Conservation (phyloP, 2,888 invertebrate species). For the Ochropleura plecta region DNA sequence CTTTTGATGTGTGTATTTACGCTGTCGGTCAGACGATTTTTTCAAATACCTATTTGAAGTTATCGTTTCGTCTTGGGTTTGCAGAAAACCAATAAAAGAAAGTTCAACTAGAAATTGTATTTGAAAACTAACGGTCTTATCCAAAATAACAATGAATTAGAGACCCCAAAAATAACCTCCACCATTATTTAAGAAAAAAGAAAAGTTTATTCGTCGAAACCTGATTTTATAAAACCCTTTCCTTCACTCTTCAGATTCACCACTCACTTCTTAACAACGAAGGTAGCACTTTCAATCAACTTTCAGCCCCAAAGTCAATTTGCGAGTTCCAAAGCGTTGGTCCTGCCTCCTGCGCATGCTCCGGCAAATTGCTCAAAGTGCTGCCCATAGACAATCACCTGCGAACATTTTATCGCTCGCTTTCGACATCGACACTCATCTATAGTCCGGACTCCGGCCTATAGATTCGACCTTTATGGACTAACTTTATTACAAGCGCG, state of each 20-base stretch:
- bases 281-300: conserved; percentile 55
- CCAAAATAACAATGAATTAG: not conserved
- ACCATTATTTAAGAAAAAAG: not conserved
- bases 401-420: conserved; percentile 60
- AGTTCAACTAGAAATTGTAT: not conserved
- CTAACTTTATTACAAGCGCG: conserved; percentile 41
- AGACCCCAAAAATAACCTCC: not conserved
- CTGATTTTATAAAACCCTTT: conserved; percentile 21
- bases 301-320: conserved; percentile 50
- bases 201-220: not conserved
- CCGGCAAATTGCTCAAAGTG: conserved; percentile 76
- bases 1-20: too few relatives aligned
- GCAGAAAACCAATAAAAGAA: not conserved
- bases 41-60: not conserved
- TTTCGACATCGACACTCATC: conserved; percentile 35
- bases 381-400: conserved; percentile 69
- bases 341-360: conserved; percentile 53
- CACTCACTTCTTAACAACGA: conserved; percentile 16
- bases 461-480: conserved; percentile 16
- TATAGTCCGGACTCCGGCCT: conserved; percentile 35
- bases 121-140: not conserved
- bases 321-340: conserved; percentile 36
- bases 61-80: not conserved
- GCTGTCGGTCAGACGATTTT: not conserved
- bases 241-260: conserved; percentile 29